Base-by-base conservation (phyloP, 92 coral and sea anemone genomes). In the Virgularia gustaviana region DNA sequence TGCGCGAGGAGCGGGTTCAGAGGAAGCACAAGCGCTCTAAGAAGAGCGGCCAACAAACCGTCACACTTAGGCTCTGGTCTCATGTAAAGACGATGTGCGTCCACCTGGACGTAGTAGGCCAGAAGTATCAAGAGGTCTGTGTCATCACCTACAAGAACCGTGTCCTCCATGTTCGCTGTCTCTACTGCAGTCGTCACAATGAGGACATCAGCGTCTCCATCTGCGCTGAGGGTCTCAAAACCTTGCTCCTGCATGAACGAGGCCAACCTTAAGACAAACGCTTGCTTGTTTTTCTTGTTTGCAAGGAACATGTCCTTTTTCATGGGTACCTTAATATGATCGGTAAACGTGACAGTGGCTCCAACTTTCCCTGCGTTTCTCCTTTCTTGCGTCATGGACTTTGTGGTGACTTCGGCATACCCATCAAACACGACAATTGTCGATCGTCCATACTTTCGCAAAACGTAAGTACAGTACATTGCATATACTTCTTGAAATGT, bases 131-230 rank as follows among this genome's bases (percentile, higher is more conserved):
- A 49, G 3, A 85, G 77, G 54, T 75, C 82, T 12, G 85, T 84
- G 53, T 75, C 79, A 43, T 79, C 81, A 11, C 78, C 81, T 7
- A 83, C 77, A 4, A 71, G 80, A 0, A 72, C 80, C n/a, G 79
- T 77, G 19, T 49, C n/a, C 1, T 9, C 13, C 7, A 51, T 43
- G 39, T 57, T 28, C 23, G 79, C 88, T 9, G 63, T 34, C 41
- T 52, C 11, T 34, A 79, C 55, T 23, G 85, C 78, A 10, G 79
- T 80, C 33, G 65, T 15, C 9, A 73, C 85, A 36, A 85, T 80
- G 22, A 74, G 68, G 36, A 75, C 39, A 19, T 79, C 82, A 42
- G 83, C 81, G 67, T 84, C 88, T 23, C 51, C 84, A 12, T 19
- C 15, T 19, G 78, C 62, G 56, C 73, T 77, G 41, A 11, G 18